These are phyloP conservation scores for Limenitis camilla DNA, from an alignment of 2,888 invertebrate genomes.

Conservation along the genomic window DNA sequence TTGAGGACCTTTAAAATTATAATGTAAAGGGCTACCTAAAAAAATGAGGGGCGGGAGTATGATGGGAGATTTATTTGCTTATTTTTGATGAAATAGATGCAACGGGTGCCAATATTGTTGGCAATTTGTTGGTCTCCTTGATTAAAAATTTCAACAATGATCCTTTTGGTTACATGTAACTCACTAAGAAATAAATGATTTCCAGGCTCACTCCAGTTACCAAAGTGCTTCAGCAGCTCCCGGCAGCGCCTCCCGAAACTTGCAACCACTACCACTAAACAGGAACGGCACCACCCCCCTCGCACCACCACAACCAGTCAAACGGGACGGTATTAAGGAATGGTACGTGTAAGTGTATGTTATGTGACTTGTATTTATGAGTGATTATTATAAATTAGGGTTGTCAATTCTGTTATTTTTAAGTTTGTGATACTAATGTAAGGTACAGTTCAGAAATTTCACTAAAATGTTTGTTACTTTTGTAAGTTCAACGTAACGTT, in stretches of 20 bases:
- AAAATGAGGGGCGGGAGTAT: no score
- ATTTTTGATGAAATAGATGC: background rate
- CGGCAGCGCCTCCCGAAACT: conserved; percentile 56
- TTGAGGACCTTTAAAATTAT: no score
- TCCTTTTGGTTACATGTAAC: no score
- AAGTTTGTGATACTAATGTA: no score
- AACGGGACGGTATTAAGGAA: conserved; percentile 94
- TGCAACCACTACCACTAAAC: conserved; percentile 63
- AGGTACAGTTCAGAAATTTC: background rate
- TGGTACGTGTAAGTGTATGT: conserved; percentile 86
- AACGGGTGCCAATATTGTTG: background rate
- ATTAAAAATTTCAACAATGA: no score
- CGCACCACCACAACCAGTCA: conserved; percentile 75
- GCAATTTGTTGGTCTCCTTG: no score
- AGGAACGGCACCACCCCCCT: conserved; percentile 59
- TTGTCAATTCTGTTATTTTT: background rate
- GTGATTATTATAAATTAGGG: background rate
- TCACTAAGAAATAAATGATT: no score
- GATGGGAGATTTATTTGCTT: background rate
- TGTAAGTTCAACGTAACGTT: no score
- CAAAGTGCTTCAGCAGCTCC: conserved; percentile 62
- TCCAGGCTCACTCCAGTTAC: conserved; percentile 66
- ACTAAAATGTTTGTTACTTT: background rate
- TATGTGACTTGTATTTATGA: conserved; percentile 8
- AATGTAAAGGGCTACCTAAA: no score